Evolutionary conservation across 2,113 vertebrate genomes (phyloP).

Genomic region (Phainopepla nitens): DNA sequence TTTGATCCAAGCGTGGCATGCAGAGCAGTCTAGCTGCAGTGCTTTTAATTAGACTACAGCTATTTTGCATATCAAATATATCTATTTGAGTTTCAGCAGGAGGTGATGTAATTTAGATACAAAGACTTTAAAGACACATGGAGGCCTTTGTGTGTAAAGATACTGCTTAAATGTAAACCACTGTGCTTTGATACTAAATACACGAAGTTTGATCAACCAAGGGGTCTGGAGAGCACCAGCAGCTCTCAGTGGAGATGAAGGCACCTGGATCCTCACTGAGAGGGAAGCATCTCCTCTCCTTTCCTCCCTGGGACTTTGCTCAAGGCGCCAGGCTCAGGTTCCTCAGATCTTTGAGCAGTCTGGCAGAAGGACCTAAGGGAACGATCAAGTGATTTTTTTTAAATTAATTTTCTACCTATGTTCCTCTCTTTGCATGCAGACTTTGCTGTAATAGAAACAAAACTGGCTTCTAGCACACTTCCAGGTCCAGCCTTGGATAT

Average conservation of each 20-base stretch:
- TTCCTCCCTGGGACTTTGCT: neutral
- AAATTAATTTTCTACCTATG: neutral
- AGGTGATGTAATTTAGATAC: neutral
- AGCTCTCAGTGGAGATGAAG: neutral
- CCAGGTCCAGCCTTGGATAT: neutral
- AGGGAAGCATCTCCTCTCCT: neutral
- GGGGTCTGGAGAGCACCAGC: neutral
- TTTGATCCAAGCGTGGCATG: neutral
- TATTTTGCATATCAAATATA: constrained; percentile 31
- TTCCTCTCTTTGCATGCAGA: neutral
- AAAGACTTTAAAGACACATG: neutral
- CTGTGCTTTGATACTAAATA: neutral
- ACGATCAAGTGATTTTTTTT: neutral
- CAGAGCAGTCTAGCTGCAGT: neutral
- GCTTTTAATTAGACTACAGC: constrained; percentile 36
- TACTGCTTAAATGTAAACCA: neutral
- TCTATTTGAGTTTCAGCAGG: constrained; percentile 24
- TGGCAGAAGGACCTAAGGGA: neutral
- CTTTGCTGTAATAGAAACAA: neutral
- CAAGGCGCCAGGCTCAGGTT: rapidly evolving
- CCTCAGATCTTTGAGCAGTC: neutral
- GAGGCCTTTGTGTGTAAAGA: neutral
- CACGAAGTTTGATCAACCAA: neutral
- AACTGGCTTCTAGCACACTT: neutral
- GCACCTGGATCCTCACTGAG: neutral